Evolutionary conservation across 2,888 invertebrate genomes (phyloP).

Genomic region (Synergus japonicus): DNA sequence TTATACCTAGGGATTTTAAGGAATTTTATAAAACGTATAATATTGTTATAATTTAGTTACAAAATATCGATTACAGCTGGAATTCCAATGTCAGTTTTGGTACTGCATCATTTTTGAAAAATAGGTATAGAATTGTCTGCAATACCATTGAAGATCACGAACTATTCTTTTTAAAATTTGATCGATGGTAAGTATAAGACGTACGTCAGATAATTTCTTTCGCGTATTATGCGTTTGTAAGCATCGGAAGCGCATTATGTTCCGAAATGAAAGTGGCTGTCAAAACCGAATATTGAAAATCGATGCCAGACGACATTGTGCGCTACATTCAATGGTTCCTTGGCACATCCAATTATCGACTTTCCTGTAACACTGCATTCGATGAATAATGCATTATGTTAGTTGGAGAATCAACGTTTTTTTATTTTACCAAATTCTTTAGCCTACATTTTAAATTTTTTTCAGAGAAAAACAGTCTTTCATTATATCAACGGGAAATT

Average conservation of each 20-base stretch:
- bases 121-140: too few species aligned
- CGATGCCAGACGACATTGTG: conserved; percentile 68
- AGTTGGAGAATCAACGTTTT: conserved; percentile 13
- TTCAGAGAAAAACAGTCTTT: neutral
- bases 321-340: conserved; percentile 58
- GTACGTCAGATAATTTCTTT: conserved; percentile 32
- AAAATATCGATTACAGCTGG: too few species aligned
- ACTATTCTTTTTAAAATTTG: too few species aligned
- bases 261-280: conserved; percentile 56
- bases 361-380: conserved; percentile 61
- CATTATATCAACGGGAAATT: too few species aligned
- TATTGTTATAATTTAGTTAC: too few species aligned
- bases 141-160: too few species aligned
- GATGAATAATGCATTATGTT: conserved; percentile 63
- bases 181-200: neutral
- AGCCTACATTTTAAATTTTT: neutral
- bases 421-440: neutral
- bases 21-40: too few species aligned
- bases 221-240: conserved; percentile 24
- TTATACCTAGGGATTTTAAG: too few species aligned
- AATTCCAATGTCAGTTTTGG: too few species aligned
- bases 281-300: conserved; percentile 70
- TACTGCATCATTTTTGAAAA: too few species aligned
- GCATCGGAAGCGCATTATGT: conserved; percentile 52
- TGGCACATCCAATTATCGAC: conserved; percentile 67